Evolutionary conservation across 2,113 vertebrate species (phyloP).

Genomic region (Chionodraco myersi): DNA sequence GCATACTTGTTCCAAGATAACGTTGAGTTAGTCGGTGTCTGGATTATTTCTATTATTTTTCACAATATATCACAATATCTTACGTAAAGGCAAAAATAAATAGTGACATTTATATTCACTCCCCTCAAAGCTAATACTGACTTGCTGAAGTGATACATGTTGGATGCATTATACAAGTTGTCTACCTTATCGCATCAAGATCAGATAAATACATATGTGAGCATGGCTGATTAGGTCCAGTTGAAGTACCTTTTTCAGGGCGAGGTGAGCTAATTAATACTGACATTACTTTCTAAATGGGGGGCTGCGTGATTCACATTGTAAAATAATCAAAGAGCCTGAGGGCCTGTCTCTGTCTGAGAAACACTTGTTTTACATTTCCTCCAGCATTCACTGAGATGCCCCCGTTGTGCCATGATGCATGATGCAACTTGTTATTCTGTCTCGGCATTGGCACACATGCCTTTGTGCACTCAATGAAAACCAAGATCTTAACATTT

Average conservation of each 20-base stretch:
- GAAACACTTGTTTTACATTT: slow-evolving; percentile 42
- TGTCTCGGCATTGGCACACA: slow-evolving; percentile 13
- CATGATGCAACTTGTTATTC: slow-evolving; percentile 36
- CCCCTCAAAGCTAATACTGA: background rate
- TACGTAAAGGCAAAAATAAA: background rate
- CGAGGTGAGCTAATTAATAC: slow-evolving; percentile 49
- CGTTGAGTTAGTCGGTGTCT: background rate
- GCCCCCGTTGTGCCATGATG: slow-evolving; percentile 9
- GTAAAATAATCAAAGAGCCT: slow-evolving; percentile 58
- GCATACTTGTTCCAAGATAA: background rate
- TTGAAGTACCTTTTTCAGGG: slow-evolving; percentile 22
- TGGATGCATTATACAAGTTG: background rate
- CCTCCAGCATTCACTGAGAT: slow-evolving; percentile 6
- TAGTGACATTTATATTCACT: background rate
- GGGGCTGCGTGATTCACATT: slow-evolving; percentile 27
- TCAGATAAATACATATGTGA: background rate
- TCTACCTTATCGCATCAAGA: background rate
- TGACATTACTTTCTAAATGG: slow-evolving; percentile 33
- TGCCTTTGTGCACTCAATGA: slow-evolving; percentile 54
- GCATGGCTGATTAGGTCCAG: background rate
- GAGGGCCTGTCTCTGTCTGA: slow-evolving; percentile 3
- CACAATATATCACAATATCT: background rate
- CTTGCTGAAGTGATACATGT: background rate
- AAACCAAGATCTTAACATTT: slow-evolving; percentile 58
- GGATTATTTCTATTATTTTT: background rate